phyloP scores from a whole-genome alignment of 1,140 invertebrate genomes.

The Plodia interpunctella region DNA sequence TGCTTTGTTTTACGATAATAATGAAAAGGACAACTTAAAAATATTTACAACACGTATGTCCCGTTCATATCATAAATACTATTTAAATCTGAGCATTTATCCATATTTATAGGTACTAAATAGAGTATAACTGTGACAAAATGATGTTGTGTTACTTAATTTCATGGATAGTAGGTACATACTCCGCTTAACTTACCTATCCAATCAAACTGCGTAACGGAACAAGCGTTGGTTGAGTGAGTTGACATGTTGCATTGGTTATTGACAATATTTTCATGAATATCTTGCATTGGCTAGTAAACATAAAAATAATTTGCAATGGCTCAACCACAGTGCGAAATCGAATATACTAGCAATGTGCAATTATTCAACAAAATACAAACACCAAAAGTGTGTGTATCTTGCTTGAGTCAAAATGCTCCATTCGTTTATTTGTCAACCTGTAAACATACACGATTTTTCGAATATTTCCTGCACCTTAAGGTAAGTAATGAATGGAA shows the following conservation, averaged over 20 bases:
- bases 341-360: background rate
- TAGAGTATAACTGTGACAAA: too few species aligned
- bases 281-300: background rate
- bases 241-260: background rate
- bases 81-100: too few species aligned
- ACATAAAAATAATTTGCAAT: background rate
- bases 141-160: too few species aligned
- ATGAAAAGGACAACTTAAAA: too few species aligned
- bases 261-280: too few species aligned
- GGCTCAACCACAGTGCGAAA: slow-evolving; percentile 14
- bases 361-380: slow-evolving; percentile 12
- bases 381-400: slow-evolving; percentile 20
- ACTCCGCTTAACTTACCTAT: background rate
- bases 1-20: too few species aligned
- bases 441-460: slow-evolving; percentile 40
- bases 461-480: slow-evolving; percentile 31
- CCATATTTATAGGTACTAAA: too few species aligned
- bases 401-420: slow-evolving; percentile 21
- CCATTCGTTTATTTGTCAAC: slow-evolving; percentile 28
- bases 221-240: too few species aligned
- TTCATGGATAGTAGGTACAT: too few species aligned
- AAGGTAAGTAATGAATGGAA: slow-evolving; percentile 32
- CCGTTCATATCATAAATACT: too few species aligned
- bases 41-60: too few species aligned
- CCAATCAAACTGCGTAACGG: background rate